Evolutionary conservation across 1,140 invertebrate genomes (phyloP), one percentile per base, ranked within the genome.

Genomic region (Matsumurasca onukii): DNA sequence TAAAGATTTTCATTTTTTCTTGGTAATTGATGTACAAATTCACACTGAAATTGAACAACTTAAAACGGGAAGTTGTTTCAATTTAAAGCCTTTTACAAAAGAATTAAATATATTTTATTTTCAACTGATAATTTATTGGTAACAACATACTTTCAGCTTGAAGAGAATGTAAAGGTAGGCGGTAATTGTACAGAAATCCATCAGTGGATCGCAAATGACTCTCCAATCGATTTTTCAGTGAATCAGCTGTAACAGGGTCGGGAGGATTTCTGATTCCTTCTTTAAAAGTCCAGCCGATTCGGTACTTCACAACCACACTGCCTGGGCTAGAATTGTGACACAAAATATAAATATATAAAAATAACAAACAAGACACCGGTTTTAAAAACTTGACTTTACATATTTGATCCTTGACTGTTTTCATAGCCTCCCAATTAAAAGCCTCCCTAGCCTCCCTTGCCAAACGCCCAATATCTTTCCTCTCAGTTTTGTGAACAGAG

Each of bases 261-360:
- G 81, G 76, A 25, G 77, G 76, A 49, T 80, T 80, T 69, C 81
- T 76, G 20, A 78, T 74, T 39, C 80, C 81, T 24, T 79, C 73
- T 76, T 84, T 86, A 34, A 83, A 81, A 52, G 79, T 78, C 87
- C 87, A 89, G 48, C 83, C 84, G 34, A 89, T 81, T 71, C 86
- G 79, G 74, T 86, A 88, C 68, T 82, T 85, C 1, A 84, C 86
- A 25, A 88, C 80, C 24, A 89, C 79, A 66, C 86, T 88, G 69
- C 87, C 87, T 55, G 82, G 78, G 67, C 87, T 88, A 79, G 67
- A 83, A 83, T 55, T 20, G 9, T 5, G 9, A 55, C 24, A 55
- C 22, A 39, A 39, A 39, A 55, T 55, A 2, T 2, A 17, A 3
- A 51, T 51, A 51, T 51, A 3, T 51, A 51, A 3, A 51, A 2